Base-by-base conservation (phyloP, 35 echinoderm and acorn worm genomes). In the Acanthaster planci region DNA sequence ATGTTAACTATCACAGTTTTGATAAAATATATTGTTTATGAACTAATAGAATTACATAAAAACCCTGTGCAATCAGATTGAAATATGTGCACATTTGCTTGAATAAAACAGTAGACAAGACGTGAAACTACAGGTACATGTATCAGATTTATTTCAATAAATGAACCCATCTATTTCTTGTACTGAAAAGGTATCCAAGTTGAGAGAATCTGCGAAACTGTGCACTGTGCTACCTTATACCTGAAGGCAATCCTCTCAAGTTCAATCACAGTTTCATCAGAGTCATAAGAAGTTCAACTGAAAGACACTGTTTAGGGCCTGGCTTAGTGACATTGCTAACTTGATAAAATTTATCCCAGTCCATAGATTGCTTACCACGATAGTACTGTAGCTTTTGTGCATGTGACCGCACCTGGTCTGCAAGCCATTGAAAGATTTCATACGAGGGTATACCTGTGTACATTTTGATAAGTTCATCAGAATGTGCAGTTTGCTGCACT, bases 141-240 rank as follows among this genome's bases (percentile, higher is more conserved):
- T n/a, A n/a, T n/a, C n/a, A n/a, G n/a, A n/a, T n/a, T n/a, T n/a
- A n/a, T n/a, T n/a, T n/a, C n/a, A n/a, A 21, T 87, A 55, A 77
- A 92, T 92, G 37, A 88, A 78, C 12, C 16, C 17, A 26, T 75
- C 59, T 16, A 88, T 59, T 76, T 92, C 90, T 23, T 30, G 16
- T 26, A 18, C 79, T 84, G 83, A 27, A 67, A 86, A 75, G 90
- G 90, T 15, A 92, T 52, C 90, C 90, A 92, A 36, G 90, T 92
- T 21, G 84, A 87, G 0, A 88, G 15, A 18, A 92, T 44, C 52
- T 84, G 90, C 19, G 90, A 92, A 26, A 92, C 90, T 51, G 78
- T 77, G n/a, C 77, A 77, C 42, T 78, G 79, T 10, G 55, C 21
- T 30, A 84, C 31, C 19, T 51, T 52, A 79, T 87, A 92, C 2